Evolutionary conservation across 2,888 invertebrate genomes (phyloP), one percentile per base, ranked within the genome.

Genomic region (Thera britannica): DNA sequence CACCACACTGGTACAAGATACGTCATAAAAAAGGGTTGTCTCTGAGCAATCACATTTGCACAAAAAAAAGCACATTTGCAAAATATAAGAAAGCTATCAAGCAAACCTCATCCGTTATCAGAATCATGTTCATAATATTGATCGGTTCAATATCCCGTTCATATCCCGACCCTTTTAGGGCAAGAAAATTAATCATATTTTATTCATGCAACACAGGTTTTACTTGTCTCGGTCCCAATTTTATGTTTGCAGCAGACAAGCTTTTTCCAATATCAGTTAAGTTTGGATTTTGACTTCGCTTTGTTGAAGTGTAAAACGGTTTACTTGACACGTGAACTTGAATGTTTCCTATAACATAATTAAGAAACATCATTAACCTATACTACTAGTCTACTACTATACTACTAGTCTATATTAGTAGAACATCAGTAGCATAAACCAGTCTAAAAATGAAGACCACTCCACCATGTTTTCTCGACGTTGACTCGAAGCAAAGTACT

Each of bases 161-260:
- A 58, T 61, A 63, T 52, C 51, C 66, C 66, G 62, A 64, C 68
- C 66, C 66, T 62, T 54, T 54, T 4, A 65, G 62, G 65, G 69
- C 51, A 70, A 63, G 67, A 70, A 71, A 70, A 71, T 70, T 70
- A 71, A 70, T 66, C 65, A 73, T 73, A 46, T 71, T 68, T 73
- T 73, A 73, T 71, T 71, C 71, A 73, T 73, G 66, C 54, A 62
- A 62, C 70, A 65, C 66, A 68, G 73, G 68, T 68, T 73, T 62
- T 55, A 48, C 58, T 60, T 54, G 41, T 63, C 73, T 73, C 59
- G 68, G 63, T 68, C 64, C 69, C 58, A 46, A 55, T 41, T 57
- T 34, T 46, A 72, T 68, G 60, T 67, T 70, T 62, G 63, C 58
- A 49, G 38, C 35, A 51, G 44, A 51, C 38, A 51, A 60, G 54